Conservation (phyloP, 2,113 vertebrate species). For the Andinoacara biseriatus region DNA sequence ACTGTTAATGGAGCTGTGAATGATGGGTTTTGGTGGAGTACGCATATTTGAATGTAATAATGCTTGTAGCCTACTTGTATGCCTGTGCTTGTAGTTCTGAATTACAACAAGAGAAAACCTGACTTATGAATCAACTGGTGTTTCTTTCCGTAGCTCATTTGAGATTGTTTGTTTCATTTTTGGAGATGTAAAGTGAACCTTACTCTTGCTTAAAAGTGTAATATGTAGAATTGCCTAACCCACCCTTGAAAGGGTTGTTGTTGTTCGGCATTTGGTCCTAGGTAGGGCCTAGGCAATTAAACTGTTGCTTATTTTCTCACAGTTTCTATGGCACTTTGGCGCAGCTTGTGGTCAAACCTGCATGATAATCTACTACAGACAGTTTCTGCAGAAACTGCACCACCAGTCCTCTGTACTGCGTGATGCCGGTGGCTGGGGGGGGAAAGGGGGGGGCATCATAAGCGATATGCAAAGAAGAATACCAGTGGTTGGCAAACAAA, state of each 20-base stretch:
- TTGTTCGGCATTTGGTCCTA: background rate
- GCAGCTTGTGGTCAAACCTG: no score
- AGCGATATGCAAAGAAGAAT: background rate
- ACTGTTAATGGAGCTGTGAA: slow-evolving; percentile 42
- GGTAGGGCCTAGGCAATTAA: no score
- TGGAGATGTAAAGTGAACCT: background rate
- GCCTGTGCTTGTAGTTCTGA: background rate
- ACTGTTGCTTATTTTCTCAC: background rate
- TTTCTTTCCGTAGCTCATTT: slow-evolving; percentile 9
- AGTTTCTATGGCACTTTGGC: background rate
- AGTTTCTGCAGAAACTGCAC: background rate
- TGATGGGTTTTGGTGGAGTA: slow-evolving; percentile 15
- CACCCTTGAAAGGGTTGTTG: background rate
- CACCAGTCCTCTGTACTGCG: background rate
- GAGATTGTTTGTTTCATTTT: background rate
- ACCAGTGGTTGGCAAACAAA: background rate
- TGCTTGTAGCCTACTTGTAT: background rate
- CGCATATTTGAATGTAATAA: background rate
- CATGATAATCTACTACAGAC: background rate
- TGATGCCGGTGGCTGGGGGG: background rate
- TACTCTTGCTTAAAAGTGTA: background rate
- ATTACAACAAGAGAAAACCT: background rate
- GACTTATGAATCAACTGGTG: background rate
- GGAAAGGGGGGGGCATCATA: background rate
- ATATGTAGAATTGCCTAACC: background rate